A percentile compares a stretch with the other conserved stretches of the same genome.
These are phyloP conservation scores for Scaptomyza polygonia DNA, from an alignment of 2,888 invertebrate species.

Conservation along the genomic window DNA sequence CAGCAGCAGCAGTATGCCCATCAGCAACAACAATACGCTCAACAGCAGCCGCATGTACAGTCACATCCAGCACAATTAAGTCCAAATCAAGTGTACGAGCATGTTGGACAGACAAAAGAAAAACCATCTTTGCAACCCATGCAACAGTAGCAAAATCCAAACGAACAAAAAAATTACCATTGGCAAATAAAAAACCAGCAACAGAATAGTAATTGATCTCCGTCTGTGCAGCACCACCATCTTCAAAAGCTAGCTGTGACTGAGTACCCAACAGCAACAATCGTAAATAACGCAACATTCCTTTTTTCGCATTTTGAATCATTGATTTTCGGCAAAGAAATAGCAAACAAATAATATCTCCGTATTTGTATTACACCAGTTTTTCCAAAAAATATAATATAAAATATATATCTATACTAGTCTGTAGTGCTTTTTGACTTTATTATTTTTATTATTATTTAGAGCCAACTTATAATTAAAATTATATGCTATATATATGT, in stretches of 20 bases:
- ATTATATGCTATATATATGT: no score
- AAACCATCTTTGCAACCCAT: conserved; percentile 59
- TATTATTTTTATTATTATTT: no score
- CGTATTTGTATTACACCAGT: background rate
- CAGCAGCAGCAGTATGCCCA: conserved; percentile 78
- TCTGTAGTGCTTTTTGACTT: no score
- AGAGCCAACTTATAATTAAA: no score
- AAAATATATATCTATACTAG: no score
- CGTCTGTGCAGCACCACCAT: background rate
- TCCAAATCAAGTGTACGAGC: conserved; percentile 78
- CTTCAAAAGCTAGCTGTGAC: background rate
- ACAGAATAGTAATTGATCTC: background rate
- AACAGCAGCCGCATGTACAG: conserved; percentile 64
- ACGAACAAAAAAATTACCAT: background rate
- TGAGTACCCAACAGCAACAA: background rate
- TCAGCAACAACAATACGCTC: conserved; percentile 75
- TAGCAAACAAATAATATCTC: background rate
- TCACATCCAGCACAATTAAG: conserved; percentile 75
- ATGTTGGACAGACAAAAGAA: conserved; percentile 61
- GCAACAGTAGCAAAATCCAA: conserved; percentile 10
- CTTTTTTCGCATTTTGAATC: background rate
- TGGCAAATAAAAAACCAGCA: conserved; percentile 7
- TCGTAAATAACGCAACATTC: background rate
- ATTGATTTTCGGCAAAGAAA: background rate
- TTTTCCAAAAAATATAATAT: no score